Percentiles rank a stretch among this genome's conserved stretches.
These are phyloP conservation scores for Druon quercuslanigerum DNA, from an alignment of 1,140 invertebrate species.

Conservation along the genomic window DNA sequence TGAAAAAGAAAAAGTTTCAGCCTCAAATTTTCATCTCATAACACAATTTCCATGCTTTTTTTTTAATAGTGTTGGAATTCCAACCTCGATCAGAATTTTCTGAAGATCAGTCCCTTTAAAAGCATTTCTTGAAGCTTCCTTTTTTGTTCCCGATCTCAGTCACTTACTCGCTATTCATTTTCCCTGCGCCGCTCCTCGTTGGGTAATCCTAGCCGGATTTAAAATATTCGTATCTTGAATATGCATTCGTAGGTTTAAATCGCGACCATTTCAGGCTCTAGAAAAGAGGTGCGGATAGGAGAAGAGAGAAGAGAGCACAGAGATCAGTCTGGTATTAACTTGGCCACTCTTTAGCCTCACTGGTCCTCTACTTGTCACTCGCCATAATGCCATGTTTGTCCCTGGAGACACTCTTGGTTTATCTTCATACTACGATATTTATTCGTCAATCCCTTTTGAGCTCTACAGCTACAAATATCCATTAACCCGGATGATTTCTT, in stretches of 20 bases:
- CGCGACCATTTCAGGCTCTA: constrained; percentile 37
- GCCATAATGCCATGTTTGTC: constrained; percentile 58
- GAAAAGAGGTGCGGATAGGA: constrained; percentile 29
- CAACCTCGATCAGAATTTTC: constrained; percentile 34
- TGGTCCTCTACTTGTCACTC: constrained; percentile 61
- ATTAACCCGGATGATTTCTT: not conserved
- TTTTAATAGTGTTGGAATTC: constrained; percentile 13
- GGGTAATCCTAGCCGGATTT: constrained; percentile 69
- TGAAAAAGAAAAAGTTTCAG: constrained; percentile 8
- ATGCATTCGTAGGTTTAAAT: constrained; percentile 66
- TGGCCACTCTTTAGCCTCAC: constrained; percentile 62
- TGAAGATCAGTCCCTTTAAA: constrained; percentile 35
- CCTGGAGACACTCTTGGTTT: constrained; percentile 44
- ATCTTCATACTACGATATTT: constrained; percentile 36
- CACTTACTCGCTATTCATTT: constrained; percentile 62
- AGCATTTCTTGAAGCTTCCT: constrained; percentile 35
- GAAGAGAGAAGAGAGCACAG: not conserved
- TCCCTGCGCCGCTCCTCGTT: not conserved
- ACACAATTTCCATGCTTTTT: constrained; percentile 35
- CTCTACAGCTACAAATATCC: not conserved
- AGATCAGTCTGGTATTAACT: constrained; percentile 52
- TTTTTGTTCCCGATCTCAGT: constrained; percentile 35
- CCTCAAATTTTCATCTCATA: constrained; percentile 10
- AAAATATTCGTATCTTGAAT: constrained; percentile 71
- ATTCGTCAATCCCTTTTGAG: not conserved